phyloP scores from a whole-genome alignment of 2,888 invertebrate genomes.

The Gandaritis pyraliata region DNA sequence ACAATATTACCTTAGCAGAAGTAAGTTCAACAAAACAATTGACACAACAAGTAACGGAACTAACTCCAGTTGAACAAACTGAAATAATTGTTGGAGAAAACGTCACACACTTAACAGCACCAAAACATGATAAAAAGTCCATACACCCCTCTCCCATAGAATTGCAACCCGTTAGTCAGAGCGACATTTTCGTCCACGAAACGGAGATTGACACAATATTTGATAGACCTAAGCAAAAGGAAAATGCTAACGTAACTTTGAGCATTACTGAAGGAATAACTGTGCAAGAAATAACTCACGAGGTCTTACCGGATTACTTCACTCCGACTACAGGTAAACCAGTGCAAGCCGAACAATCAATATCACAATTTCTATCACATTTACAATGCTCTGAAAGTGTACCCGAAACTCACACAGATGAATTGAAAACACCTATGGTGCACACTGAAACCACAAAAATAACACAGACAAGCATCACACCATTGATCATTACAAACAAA shows the following conservation, averaged over 20 bases:
- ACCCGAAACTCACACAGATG: conserved; percentile 57
- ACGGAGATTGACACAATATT: conserved; percentile 56
- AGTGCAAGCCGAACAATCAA: conserved; percentile 59
- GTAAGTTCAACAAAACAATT: conserved; percentile 70
- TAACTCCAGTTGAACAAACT: conserved; percentile 61
- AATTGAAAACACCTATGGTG: conserved; percentile 54
- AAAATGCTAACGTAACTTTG: conserved; percentile 57
- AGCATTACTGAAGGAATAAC: conserved; percentile 62
- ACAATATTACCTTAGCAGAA: conserved; percentile 57
- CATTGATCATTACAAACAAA: conserved; percentile 69
- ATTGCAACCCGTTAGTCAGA: conserved; percentile 59
- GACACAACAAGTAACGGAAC: conserved; percentile 59
- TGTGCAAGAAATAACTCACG: conserved; percentile 68
- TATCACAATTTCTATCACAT: conserved; percentile 62
- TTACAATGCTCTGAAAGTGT: conserved; percentile 71
- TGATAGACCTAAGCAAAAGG: conserved; percentile 43
- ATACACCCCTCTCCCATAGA: conserved; percentile 51
- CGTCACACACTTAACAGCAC: conserved; percentile 42
- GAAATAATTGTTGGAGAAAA: conserved; percentile 63
- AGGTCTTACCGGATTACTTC: conserved; percentile 58
- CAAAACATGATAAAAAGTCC: conserved; percentile 46
- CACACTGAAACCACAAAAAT: conserved; percentile 56
- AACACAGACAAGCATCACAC: conserved; percentile 62
- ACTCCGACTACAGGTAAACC: conserved; percentile 51
- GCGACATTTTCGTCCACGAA: conserved; percentile 60